Evolutionary conservation across 2,888 invertebrate species (phyloP).

Genomic region (Ariolimax columbianus): DNA sequence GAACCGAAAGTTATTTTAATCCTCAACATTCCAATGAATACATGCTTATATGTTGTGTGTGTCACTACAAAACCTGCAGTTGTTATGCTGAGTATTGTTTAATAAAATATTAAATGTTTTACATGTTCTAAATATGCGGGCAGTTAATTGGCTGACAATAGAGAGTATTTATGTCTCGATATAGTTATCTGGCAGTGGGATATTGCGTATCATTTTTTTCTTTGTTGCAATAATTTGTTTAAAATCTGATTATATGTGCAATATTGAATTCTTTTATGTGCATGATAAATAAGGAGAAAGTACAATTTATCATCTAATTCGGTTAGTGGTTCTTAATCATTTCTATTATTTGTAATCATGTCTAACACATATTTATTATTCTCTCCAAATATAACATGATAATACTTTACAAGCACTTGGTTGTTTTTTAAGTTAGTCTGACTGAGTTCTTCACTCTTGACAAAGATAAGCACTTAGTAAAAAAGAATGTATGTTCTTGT

Average conservation of each 20-base stretch:
- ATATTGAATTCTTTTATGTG: not conserved
- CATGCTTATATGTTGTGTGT: not conserved
- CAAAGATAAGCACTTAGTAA: no score
- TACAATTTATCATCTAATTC: not conserved
- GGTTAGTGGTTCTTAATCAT: not conserved
- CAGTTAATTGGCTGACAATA: not conserved
- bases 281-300: not conserved
- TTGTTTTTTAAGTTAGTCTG: no score
- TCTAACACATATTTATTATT: no score
- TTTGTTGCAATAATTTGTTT: not conserved
- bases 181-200: not conserved
- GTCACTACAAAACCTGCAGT: no score
- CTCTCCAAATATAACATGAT: no score
- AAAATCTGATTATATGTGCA: not conserved
- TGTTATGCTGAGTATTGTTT: no score
- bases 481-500: no score
- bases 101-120: no score
- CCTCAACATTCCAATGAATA: not conserved
- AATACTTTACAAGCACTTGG: no score
- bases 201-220: not conserved
- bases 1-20: not conserved
- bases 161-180: not conserved
- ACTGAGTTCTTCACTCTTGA: no score
- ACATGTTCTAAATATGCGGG: no score
- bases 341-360: no score